These are phyloP conservation scores for Etia nguti DNA, from an alignment of 2,113 vertebrate species.

Conservation along the genomic window DNA sequence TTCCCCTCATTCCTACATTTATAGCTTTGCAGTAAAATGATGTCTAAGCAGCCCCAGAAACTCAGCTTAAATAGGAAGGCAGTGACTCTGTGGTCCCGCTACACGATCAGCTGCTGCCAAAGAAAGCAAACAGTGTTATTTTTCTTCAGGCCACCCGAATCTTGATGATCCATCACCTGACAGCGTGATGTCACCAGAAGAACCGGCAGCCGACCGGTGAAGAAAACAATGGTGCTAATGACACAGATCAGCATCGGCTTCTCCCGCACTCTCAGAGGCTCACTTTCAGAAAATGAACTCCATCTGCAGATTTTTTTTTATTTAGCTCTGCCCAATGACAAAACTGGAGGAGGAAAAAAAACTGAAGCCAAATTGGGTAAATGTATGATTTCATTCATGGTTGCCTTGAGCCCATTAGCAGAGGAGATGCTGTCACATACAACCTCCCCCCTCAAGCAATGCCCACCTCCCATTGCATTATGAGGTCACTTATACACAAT, in stretches of 20 bases:
- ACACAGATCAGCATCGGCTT: slow-evolving; percentile 49
- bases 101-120: neutral
- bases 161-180: slow-evolving; percentile 34
- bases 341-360: neutral
- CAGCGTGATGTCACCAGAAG: slow-evolving; percentile 29
- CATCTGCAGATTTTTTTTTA: slow-evolving; percentile 42
- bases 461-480: neutral
- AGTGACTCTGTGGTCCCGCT: neutral
- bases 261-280: neutral
- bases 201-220: slow-evolving; percentile 10
- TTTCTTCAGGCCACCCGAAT: slow-evolving; percentile 24
- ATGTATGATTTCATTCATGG: slow-evolving; percentile 11
- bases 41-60: neutral
- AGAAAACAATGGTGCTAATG: slow-evolving; percentile 46
- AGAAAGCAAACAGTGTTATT: slow-evolving; percentile 27
- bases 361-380: slow-evolving; percentile 13
- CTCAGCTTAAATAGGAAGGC: neutral
- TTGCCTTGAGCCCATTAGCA: slow-evolving; percentile 8
- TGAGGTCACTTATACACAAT: slow-evolving; percentile 20
- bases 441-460: neutral
- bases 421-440: neutral
- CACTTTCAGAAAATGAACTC: slow-evolving; percentile 47
- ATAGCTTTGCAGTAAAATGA: neutral
- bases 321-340: neutral
- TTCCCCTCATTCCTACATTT: neutral